These are phyloP conservation scores for Netelia virgata DNA, from an alignment of 2,888 invertebrate genomes.

Conservation along the genomic window DNA sequence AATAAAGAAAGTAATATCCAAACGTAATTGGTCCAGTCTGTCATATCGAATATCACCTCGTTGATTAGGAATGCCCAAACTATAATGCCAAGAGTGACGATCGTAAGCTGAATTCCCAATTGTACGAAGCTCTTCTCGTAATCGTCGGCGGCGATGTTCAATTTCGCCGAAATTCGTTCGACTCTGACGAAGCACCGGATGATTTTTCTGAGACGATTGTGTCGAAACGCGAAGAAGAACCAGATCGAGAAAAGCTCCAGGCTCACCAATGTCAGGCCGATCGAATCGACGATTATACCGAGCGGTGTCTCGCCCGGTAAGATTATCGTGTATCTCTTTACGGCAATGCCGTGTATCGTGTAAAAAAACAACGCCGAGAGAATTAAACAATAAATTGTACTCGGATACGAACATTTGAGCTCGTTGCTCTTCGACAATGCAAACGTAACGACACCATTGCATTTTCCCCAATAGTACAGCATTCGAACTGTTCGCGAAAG, in stretches of 20 bases:
- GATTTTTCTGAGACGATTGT: background rate
- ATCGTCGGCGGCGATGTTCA: background rate
- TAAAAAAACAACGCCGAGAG: slow-evolving; percentile 1
- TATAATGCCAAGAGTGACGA: background rate
- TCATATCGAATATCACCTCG: background rate
- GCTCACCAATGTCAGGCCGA: background rate
- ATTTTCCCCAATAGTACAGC: slow-evolving; percentile 48
- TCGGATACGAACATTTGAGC: slow-evolving; percentile 16
- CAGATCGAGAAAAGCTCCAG: background rate
- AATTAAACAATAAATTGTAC: slow-evolving; percentile 4
- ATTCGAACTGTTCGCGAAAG: background rate
- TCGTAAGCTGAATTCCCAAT: slow-evolving; percentile 9
- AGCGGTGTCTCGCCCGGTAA: slow-evolving; percentile 3
- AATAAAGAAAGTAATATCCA: background rate
- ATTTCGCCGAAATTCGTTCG: background rate
- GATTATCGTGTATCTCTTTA: background rate
- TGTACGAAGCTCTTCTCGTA: slow-evolving; percentile 10
- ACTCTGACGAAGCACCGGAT: background rate
- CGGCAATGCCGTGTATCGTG: background rate
- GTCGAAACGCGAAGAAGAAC: background rate
- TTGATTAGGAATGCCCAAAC: background rate
- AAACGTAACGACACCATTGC: slow-evolving; percentile 13
- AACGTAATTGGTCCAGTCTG: background rate
- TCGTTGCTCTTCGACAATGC: background rate
- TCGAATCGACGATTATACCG: slow-evolving; percentile 1